Evolutionary conservation across 2,797 vertebrate genomes (phyloP), one percentile per base, ranked within the genome.

Genomic region (Loriculus beryllinus): DNA sequence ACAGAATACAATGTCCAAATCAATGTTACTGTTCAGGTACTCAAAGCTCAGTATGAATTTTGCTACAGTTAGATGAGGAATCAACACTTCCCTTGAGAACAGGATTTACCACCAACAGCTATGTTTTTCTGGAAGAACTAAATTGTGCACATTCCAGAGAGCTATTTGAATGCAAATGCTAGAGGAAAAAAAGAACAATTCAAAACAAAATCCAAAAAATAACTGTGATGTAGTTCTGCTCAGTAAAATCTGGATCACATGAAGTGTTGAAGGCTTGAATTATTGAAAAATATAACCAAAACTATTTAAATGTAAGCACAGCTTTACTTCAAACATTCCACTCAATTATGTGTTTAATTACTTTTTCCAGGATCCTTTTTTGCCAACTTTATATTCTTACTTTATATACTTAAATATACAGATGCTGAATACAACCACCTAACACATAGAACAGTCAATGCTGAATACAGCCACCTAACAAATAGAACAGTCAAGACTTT

Each of bases 321-420:
- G 18, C 60, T 95, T 89, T 92, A 74, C 51, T 85, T 93, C 64
- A 90, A 96, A 89, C 29, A 39, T 64, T n/a, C 14, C 29, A 85
- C 25, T 93, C 25, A 75, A 78, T 15, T 57, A 94, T 83, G 60
- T 65, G 29, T 49, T 74, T 90, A 95, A 88, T 92, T 93, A 86
- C 7, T 82, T 95, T 92, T 94, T 75, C 57, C 65, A 83, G 26
- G 23, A 64, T 57, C 3, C 12, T 52, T 89, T 65, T 70, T 89
- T 88, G 47, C 49, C 94, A 93, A 6, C 19, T 85, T 80, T 87
- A 31, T 94, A 49, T 63, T 86, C 49, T 81, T 69, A 52, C 71
- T 94, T 80, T 64, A 42, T 80, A 19, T 52, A 82, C 18, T 17
- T 60, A 92, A 86, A 91, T 40, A 64, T 7, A 40, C 4, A 77